Conservation (phyloP, 2,797 vertebrate species). For the Lepus townsendii region DNA sequence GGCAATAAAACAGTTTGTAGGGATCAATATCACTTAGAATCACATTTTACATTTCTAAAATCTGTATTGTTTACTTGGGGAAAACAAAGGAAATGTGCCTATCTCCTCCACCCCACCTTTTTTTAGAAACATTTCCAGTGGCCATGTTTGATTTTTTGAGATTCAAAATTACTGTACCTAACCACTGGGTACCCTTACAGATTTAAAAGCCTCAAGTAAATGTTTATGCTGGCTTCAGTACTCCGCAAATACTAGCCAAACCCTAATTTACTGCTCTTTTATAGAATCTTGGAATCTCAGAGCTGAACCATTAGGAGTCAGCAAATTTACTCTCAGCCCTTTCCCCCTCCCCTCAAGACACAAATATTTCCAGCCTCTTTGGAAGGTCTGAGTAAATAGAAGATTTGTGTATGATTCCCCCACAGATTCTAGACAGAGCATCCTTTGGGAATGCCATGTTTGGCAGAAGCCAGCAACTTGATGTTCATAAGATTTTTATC, state of each 20-base stretch:
- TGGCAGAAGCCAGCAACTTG: slow-evolving; percentile 61
- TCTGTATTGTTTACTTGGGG: slow-evolving; percentile 68
- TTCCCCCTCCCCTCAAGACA: neutral
- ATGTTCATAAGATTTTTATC: slow-evolving; percentile 70
- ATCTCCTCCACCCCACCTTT: neutral
- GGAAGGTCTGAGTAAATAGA: slow-evolving; percentile 56
- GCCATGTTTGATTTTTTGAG: slow-evolving; percentile 64
- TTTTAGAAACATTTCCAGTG: slow-evolving; percentile 77
- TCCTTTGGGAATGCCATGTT: slow-evolving; percentile 69
- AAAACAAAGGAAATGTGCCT: slow-evolving; percentile 76
- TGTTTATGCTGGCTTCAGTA: slow-evolving; percentile 79
- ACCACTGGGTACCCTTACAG: slow-evolving; percentile 74
- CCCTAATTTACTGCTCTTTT: slow-evolving; percentile 75
- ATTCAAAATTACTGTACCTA: slow-evolving; percentile 77
- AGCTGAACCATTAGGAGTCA: slow-evolving; percentile 63
- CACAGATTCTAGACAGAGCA: slow-evolving; percentile 66
- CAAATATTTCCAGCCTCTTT: slow-evolving; percentile 52
- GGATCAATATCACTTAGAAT: slow-evolving; percentile 40
- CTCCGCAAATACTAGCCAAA: slow-evolving; percentile 70
- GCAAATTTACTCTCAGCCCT: slow-evolving; percentile 37
- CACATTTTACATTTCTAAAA: slow-evolving; percentile 64
- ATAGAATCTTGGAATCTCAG: slow-evolving; percentile 75
- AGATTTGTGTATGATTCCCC: slow-evolving; percentile 51
- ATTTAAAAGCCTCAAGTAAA: slow-evolving; percentile 78
- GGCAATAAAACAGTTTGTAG: slow-evolving; percentile 44